Evolutionary conservation across 1,140 invertebrate genomes (phyloP), one percentile per base, ranked within the genome.

Genomic region (Lepidurus apus): DNA sequence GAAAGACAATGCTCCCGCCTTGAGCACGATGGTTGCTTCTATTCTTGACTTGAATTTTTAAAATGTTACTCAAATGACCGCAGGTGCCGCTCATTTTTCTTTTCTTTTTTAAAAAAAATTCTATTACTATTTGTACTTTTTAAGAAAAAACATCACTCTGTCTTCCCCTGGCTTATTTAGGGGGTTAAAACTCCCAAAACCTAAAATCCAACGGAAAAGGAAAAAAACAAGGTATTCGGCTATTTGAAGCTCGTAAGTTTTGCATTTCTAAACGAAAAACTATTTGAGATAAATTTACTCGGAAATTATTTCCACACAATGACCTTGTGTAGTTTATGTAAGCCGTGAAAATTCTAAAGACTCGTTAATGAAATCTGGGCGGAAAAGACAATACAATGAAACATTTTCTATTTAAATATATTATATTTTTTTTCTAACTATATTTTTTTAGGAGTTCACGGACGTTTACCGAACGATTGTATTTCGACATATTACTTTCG

Each of bases 51-150:
- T 65, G 53, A 11, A 65, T 65, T 65, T 34, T 65, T 1, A 65
- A 65, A 65, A 65, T 65, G 53, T 65, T 65, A 65, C n/a, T 65
- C 10, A 65, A 65, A 65, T 65, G 53, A 21, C 53, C 53, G 17
- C 53, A 65, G 53, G 53, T 65, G 53, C 11, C 26, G 26, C 26
- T 26, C 26, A 26, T 1, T 26, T 26, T 65, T 65, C 21, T 65
- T n/a, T n/a, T 47, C 47, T n/a, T n/a, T 65, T 65, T 6, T n/a
- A n/a, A 13, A 65, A 13, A n/a, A 65, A 13, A 65, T 7, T 65
- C 13, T 65, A n/a, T 65, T 65, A 17, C 21, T 0, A n/a, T 65
- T 21, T 34, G 34, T 34, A 34, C 34, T 34, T 34, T 34, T 34
- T 34, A 34, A 34, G 34, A 34, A 34, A 65, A 7, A 21, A 65